These are phyloP conservation scores for Gymnorhina tibicen DNA, from an alignment of 2,113 vertebrate genomes.

Conservation along the genomic window DNA sequence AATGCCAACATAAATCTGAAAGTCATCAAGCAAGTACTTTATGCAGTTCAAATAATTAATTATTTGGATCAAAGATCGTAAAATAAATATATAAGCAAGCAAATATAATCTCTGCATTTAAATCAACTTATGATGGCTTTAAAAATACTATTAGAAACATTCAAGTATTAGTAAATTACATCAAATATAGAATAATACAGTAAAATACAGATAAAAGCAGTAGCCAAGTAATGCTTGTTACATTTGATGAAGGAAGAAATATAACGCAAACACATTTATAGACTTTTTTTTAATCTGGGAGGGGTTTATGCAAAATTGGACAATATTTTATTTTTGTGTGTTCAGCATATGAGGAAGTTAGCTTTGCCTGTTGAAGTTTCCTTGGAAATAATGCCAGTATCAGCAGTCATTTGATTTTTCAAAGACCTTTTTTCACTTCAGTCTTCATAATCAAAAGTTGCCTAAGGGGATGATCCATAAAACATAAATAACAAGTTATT, in stretches of 20 bases:
- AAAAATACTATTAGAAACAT: not conserved
- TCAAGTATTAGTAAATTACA: not conserved
- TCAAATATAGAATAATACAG: not conserved
- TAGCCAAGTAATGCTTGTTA: not conserved
- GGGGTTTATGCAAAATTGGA: not conserved
- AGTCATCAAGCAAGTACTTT: not conserved
- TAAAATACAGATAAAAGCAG: not conserved
- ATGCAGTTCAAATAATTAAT: not conserved
- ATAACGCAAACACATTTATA: not conserved
- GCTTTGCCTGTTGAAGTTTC: not conserved
- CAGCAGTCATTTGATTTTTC: constrained; percentile 12
- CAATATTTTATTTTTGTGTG: not conserved
- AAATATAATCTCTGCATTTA: not conserved
- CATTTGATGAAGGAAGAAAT: not conserved
- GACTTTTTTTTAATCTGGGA: not conserved
- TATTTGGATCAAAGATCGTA: not conserved
- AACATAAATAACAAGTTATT: not conserved
- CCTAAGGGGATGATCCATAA: not conserved
- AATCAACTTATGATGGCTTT: not conserved
- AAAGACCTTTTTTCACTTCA: constrained; percentile 1
- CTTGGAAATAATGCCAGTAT: not conserved
- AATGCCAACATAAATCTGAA: not conserved
- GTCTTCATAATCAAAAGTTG: not conserved
- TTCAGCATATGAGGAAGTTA: not conserved
- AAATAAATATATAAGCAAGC: not conserved